A percentile compares a stretch with the other conserved stretches of the same genome.
These are phyloP conservation scores for Temnothorax rugatulus DNA, from an alignment of 2,888 invertebrate genomes.

Conservation along the genomic window DNA sequence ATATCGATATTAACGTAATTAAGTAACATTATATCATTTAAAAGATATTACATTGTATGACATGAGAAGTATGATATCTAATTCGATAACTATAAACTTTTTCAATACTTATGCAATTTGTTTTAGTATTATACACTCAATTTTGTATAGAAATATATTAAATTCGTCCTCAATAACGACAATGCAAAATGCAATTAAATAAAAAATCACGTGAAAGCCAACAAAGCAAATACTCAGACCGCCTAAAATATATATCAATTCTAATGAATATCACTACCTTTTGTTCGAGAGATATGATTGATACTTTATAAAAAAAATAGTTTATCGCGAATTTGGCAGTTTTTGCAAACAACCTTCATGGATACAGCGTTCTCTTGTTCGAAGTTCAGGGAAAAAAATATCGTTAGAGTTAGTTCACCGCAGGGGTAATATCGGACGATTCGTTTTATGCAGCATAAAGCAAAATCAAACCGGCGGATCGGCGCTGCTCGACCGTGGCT, in stretches of 20 bases:
- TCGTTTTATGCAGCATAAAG: conserved; percentile 35
- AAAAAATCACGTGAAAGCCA: not conserved
- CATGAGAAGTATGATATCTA: not conserved
- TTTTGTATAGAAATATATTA: not conserved
- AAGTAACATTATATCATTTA: not conserved
- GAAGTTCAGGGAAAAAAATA: conserved; percentile 17
- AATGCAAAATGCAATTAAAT: conserved; percentile 12
- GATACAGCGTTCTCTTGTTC: conserved; percentile 8
- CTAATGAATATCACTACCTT: not conserved
- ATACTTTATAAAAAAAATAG: conserved; percentile 2
- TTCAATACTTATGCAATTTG: not conserved
- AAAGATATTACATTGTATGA: not conserved
- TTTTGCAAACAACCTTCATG: conserved; percentile 14
- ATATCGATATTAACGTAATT: not conserved
- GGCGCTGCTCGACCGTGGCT: not conserved
- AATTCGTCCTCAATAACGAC: not conserved
- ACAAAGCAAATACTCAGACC: not conserved
- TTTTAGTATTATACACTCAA: not conserved
- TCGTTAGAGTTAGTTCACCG: conserved; percentile 27
- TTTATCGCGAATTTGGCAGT: not conserved
- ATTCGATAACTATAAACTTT: not conserved
- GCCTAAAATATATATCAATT: conserved; percentile 11
- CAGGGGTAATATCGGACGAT: conserved; percentile 28
- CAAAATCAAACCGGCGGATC: conserved; percentile 34
- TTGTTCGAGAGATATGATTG: not conserved